These are phyloP conservation scores for Hyperoodon ampullatus DNA, from an alignment of 2,113 vertebrate genomes.

Conservation along the genomic window DNA sequence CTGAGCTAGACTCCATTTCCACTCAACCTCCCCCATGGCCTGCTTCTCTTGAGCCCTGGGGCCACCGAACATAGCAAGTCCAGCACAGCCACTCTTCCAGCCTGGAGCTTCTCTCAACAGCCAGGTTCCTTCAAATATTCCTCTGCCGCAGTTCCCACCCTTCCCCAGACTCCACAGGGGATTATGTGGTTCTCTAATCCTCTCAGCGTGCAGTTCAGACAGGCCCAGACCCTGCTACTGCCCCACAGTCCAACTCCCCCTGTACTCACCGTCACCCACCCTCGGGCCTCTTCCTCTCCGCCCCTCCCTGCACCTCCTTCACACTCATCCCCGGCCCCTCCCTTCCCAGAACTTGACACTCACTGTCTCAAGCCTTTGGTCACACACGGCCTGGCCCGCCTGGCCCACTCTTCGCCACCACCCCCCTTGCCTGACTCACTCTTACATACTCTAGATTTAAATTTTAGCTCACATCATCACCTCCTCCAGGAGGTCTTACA, in stretches of 20 bases:
- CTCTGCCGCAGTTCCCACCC: rapidly evolving
- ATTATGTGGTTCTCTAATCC: rapidly evolving
- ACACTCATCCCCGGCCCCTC: not conserved
- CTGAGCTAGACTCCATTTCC: not conserved
- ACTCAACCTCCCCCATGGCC: not conserved
- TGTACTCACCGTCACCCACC: not conserved
- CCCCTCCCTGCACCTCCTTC: not conserved
- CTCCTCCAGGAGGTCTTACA: not conserved
- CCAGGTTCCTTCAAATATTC: not conserved
- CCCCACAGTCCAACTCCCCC: not conserved
- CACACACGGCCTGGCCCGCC: not conserved
- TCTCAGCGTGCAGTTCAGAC: not conserved
- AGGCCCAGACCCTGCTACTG: not conserved
- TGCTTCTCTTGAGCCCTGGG: not conserved
- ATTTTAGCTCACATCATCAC: not conserved
- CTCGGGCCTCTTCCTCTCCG: not conserved
- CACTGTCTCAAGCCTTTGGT: not conserved
- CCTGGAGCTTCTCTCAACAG: not conserved
- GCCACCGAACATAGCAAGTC: not conserved
- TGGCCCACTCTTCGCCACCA: not conserved
- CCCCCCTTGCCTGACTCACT: not conserved
- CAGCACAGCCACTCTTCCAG: not conserved
- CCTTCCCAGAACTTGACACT: not conserved
- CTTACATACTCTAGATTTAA: not conserved
- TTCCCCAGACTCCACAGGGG: not conserved